Base-by-base conservation (phyloP, 2,797 vertebrate genomes). In the Orestias chungarensis region DNA sequence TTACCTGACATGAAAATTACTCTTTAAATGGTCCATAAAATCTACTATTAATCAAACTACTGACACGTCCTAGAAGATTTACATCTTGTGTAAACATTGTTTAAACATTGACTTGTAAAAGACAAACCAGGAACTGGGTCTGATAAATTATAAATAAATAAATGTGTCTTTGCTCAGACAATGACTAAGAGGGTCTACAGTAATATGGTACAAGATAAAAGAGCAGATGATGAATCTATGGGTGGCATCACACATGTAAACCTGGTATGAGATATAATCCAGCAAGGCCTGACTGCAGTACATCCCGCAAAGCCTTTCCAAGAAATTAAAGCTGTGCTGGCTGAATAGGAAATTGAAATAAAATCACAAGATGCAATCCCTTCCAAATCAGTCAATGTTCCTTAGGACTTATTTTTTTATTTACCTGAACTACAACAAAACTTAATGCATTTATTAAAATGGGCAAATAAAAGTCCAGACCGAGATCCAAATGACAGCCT, bases 141-240 rank as follows among this genome's bases (percentile, higher is more conserved):
- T 40, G 9, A n/a, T 62, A 40, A 25, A 40, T 62, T 12, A n/a
- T 6, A 62, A 40, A 40, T 14, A 8, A 62, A 62, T 40, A 10
- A 33, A 33, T 33, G 5, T 12, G 11, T 66, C 18, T 66, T 25
- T 8, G 14, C 43, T 38, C 11, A 66, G 64, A 47, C 69, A 71
- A 81, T 74, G 68, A 38, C 55, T 25, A 23, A 78, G 73, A n/a
- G 70, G 73, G 77, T 11, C 18, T 49, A 66, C 54, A 54, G 68
- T 40, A 46, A 15, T 44, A 50, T 47, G 52, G 17, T 18, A 4
- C 46, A 27, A 75, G 64, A 81, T 61, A 73, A 75, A 50, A 59
- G 73, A 89, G 79, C 90, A 91, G 89, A 89, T 87, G 90, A 92
- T 69, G 76, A 84, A 75, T 61, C 83, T 62, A 81, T 90, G 88